Base-by-base conservation (phyloP, 2,113 vertebrate species). In the Agelaius phoeniceus region DNA sequence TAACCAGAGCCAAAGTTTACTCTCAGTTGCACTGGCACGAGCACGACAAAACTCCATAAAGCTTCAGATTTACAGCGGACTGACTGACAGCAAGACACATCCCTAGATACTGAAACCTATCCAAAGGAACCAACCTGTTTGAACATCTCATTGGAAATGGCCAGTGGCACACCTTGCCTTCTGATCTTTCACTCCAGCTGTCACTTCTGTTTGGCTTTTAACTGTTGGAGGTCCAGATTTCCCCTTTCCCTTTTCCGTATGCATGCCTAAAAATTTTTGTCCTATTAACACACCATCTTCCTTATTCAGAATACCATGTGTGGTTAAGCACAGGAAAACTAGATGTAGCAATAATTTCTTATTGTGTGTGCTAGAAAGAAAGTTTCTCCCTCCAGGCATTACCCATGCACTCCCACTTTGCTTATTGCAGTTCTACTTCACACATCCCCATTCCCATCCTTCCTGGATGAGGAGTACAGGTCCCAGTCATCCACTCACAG, bases 1-100 rank as follows among this genome's bases (percentile, higher is more conserved):
- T 91, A 95, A 96, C 63, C 55, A 41, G 87, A 95, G 72, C 72
- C 75, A 63, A 69, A 69, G 78, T 83, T 93, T 90, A 67, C 63
- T 83, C 37, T 84, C 46, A 39, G 49, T 71, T 93, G 48, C 35
- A 44, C 46, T 94, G 90, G 79, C 83, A 80, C 9, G 13, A 91
- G 62, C 46, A 65, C 7, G 33, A 84, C 41, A 72, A 85, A 95
- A 31, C 59, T 86, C 77, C 39, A 43, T 71, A 72, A 94, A 93
- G 69, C 24, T 77, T 33, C 52, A 83, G 48, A 93, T 91, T 91
- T 80, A 85, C 51, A 74, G 84, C n/a, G 78, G 27, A 31, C 28
- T 92, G 79, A 87, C 62, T 76, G 93, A 94, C 82, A 94, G 63
- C 59, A 88, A 80, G 94, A 84, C 1, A 3, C 12, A 24, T 37